Evolutionary conservation across 2,797 vertebrate genomes (phyloP).

Genomic region (Spondyliosoma cantharus): DNA sequence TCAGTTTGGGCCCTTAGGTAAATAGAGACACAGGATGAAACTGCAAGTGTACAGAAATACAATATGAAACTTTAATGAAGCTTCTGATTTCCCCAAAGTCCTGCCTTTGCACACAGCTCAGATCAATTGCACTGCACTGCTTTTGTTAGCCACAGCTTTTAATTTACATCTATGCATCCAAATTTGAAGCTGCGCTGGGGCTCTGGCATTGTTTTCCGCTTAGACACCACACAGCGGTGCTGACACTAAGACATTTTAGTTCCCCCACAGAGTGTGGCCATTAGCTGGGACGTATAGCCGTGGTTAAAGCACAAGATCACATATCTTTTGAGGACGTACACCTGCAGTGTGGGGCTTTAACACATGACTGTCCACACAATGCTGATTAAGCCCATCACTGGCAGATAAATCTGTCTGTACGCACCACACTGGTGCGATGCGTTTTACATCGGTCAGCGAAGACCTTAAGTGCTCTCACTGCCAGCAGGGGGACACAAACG

Average conservation of each 20-base stretch:
- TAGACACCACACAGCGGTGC: constrained; percentile 47
- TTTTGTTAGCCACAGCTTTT: constrained; percentile 66
- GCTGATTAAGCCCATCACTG: no score
- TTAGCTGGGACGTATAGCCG: constrained; percentile 6
- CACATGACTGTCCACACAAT: no score
- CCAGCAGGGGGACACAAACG: no score
- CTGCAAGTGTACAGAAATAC: constrained; percentile 77
- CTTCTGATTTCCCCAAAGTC: constrained; percentile 81
- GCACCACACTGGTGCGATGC: no score
- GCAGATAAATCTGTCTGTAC: no score
- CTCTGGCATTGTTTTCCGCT: constrained; percentile 50
- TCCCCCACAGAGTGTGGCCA: constrained; percentile 10
- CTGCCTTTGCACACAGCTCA: constrained; percentile 71
- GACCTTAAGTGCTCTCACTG: no score
- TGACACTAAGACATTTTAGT: constrained; percentile 56
- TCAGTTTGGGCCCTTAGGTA: constrained; percentile 69
- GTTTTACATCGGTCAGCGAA: no score
- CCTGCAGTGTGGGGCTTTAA: no score
- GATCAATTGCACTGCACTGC: constrained; percentile 68
- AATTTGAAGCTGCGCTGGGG: constrained; percentile 50
- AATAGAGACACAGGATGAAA: constrained; percentile 75
- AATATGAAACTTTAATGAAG: constrained; percentile 83
- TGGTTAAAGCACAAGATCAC: background rate
- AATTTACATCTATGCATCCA: constrained; percentile 60
- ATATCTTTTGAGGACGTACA: background rate